These are phyloP conservation scores for Arctia plantaginis DNA, from an alignment of 2,888 invertebrate genomes.

Conservation along the genomic window DNA sequence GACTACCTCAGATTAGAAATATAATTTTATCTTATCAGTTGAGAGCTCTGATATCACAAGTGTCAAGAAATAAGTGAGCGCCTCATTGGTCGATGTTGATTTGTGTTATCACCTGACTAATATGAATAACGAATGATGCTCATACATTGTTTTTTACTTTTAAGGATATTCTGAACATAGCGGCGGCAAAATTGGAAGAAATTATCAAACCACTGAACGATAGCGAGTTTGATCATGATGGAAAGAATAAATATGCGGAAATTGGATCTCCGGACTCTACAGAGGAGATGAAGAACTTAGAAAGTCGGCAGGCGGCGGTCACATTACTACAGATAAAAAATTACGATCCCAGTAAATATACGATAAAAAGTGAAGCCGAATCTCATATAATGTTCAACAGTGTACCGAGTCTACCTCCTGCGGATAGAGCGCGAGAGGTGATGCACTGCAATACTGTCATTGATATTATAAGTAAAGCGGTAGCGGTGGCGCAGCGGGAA, in stretches of 20 bases:
- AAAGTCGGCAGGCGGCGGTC: slow-evolving; percentile 84
- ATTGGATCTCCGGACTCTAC: slow-evolving; percentile 83
- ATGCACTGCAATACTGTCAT: slow-evolving; percentile 85
- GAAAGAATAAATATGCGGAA: slow-evolving; percentile 77
- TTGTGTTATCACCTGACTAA: slow-evolving; percentile 74
- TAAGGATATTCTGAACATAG: slow-evolving; percentile 87
- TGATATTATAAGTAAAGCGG: slow-evolving; percentile 84
- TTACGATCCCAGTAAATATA: slow-evolving; percentile 83
- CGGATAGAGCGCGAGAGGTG: slow-evolving; percentile 84
- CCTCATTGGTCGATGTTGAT: slow-evolving; percentile 77
- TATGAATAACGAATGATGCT: slow-evolving; percentile 67
- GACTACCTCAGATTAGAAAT: slow-evolving; percentile 72
- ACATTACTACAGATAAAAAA: slow-evolving; percentile 84
- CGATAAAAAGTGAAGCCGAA: slow-evolving; percentile 77
- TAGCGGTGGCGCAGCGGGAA: slow-evolving; percentile 83
- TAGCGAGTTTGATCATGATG: slow-evolving; percentile 68
- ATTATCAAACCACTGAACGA: slow-evolving; percentile 83
- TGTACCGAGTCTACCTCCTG: slow-evolving; percentile 85
- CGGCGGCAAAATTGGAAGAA: slow-evolving; percentile 87
- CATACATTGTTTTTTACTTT: slow-evolving; percentile 71
- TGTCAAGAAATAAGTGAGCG: slow-evolving; percentile 70
- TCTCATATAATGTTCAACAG: slow-evolving; percentile 87
- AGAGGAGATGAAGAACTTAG: slow-evolving; percentile 84
- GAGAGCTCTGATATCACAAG: slow-evolving; percentile 74
- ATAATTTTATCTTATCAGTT: slow-evolving; percentile 79